Base-by-base conservation (phyloP, 2,888 invertebrate genomes). In the Tiliacea citrago region DNA sequence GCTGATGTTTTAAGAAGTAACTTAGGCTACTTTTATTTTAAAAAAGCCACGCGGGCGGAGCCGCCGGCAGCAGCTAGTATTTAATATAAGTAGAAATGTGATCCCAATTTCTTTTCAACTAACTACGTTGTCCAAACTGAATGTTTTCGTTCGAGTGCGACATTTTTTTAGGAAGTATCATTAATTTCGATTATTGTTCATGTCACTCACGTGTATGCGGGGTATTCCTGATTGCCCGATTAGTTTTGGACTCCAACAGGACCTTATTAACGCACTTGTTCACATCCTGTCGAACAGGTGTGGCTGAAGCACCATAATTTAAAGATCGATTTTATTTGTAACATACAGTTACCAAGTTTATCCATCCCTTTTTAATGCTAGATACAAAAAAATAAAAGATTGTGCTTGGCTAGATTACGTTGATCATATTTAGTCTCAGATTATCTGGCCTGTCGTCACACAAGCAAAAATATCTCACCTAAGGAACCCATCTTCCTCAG, bases 401-500 rank as follows among this genome's bases (percentile, higher is more conserved):
- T n/a, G n/a, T 61, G 4, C 21, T 61, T n/a, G 2, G 8, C 9
- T 42, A 16, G 13, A 61, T 39, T n/a, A n/a, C n/a, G 9, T 42
- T n/a, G 39, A 16, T 13, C 13, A n/a, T 39, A 21, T 49, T 49
- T 9, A 51, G 21, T 51, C 21, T 51, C 51, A n/a, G 12, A 12
- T 53, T n/a, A n/a, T 5, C 45, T 45, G 18, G 3, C 0, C 7
- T 24, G 16, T 8, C 24, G 9, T 4, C 2, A 2, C 2, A 3
- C 0, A 42, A 12, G 21, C 16, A n/a, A 18, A 47, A 75, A 9
- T 16, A 16, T 70, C 8, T 18, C n/a, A 21, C 0, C 13, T 10
- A 29, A 24, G 6, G 3, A 24, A n/a, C 6, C 13, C 9, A 18
- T 57, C 24, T 68, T 63, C 88, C 92, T n/a, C 91, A 97, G 97